phyloP scores from a whole-genome alignment of 2,797 vertebrate species.

The Hypotaenidia philippensis region DNA sequence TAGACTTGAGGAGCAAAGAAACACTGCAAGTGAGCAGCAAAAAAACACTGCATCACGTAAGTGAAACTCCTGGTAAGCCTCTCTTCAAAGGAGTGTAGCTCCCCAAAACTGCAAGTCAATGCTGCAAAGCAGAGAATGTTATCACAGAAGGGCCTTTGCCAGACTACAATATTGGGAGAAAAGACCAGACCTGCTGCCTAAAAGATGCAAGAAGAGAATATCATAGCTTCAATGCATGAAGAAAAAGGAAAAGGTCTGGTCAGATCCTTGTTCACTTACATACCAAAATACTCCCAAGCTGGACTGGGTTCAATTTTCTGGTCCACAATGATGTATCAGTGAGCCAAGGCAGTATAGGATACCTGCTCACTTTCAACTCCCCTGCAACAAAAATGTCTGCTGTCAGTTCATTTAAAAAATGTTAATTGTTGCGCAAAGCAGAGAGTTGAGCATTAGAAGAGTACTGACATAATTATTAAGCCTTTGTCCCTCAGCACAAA shows the following conservation, averaged over 20 bases:
- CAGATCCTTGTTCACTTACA: constrained; percentile 71
- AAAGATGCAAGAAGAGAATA: constrained; percentile 54
- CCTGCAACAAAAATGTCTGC: constrained; percentile 75
- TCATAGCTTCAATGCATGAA: constrained; percentile 49
- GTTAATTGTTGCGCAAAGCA: constrained; percentile 62
- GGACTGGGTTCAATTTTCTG: constrained; percentile 73
- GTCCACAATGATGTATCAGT: constrained; percentile 77
- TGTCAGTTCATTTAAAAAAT: constrained; percentile 73
- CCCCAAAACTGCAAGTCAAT: constrained; percentile 27
- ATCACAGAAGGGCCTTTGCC: constrained; percentile 34
- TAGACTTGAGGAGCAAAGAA: constrained; percentile 19
- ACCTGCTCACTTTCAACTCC: constrained; percentile 75
- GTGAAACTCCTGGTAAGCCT: background rate
- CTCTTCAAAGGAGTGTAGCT: background rate
- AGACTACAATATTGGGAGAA: background rate
- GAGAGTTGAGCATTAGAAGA: constrained; percentile 64
- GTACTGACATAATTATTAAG: constrained; percentile 14
- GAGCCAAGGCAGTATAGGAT: constrained; percentile 75
- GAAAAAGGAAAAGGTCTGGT: constrained; percentile 61
- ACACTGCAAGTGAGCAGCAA: constrained; percentile 26
- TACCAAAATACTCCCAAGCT: constrained; percentile 76
- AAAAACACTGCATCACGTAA: background rate
- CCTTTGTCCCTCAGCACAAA: constrained; percentile 41
- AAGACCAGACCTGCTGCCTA: constrained; percentile 61
- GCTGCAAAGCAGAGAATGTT: constrained; percentile 59